A percentile compares a stretch with the other conserved stretches of the same genome.
These are phyloP conservation scores for Grus americana DNA, from an alignment of 2,113 vertebrate genomes.

Conservation along the genomic window DNA sequence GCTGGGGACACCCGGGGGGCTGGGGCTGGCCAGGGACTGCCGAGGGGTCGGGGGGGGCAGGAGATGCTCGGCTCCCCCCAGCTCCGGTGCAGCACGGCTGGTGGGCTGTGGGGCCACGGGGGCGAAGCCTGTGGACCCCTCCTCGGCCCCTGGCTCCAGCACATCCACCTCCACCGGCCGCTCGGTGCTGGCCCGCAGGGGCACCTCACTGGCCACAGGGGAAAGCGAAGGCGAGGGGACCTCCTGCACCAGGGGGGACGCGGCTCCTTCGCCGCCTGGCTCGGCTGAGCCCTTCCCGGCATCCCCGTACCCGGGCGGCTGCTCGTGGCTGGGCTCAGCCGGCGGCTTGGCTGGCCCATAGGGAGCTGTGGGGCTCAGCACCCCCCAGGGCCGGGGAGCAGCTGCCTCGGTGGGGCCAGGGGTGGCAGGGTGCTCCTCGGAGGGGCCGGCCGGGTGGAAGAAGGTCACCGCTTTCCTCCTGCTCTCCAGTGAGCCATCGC, in stretches of 20 bases:
- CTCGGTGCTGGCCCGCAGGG: background rate
- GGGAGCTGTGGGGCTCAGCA: background rate
- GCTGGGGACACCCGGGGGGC: background rate
- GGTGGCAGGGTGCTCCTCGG: rapidly evolving
- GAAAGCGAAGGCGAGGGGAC: background rate
- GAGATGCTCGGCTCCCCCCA: background rate
- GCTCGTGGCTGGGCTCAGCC: background rate
- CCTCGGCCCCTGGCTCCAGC: background rate
- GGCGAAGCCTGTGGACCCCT: background rate
- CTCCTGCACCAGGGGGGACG: rapidly evolving
- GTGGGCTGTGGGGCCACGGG: background rate
- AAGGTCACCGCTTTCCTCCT: conserved; percentile 4
- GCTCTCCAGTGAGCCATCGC: background rate
- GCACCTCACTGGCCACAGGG: rapidly evolving
- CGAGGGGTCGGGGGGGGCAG: background rate
- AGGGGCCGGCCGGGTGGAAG: rapidly evolving
- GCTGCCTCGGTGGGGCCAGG: background rate
- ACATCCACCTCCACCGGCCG: rapidly evolving
- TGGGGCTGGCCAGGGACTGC: background rate
- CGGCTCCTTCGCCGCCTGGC: rapidly evolving
- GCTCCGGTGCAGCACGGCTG: rapidly evolving
- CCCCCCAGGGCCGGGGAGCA: rapidly evolving
- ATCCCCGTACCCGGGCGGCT: rapidly evolving
- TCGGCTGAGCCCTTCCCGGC: rapidly evolving
- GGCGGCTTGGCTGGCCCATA: rapidly evolving